Percentiles rank a stretch among this genome's conserved stretches.
These are phyloP conservation scores for Latrodectus geometricus DNA, from an alignment of 1,140 invertebrate species.

Conservation along the genomic window DNA sequence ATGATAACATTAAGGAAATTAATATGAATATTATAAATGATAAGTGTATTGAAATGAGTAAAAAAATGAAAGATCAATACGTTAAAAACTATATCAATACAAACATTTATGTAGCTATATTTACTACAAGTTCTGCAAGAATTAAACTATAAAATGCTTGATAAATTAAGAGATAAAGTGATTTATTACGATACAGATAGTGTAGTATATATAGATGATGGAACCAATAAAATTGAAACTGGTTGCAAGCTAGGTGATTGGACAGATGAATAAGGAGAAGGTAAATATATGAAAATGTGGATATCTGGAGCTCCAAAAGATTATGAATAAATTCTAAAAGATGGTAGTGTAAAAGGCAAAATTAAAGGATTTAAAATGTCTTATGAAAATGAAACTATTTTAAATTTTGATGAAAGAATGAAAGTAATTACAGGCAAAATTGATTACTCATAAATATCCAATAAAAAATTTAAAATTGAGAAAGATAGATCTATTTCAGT, in stretches of 20 bases:
- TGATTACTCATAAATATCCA: neutral
- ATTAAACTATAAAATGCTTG: too few species aligned
- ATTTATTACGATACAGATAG: too few species aligned
- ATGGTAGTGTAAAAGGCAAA: too few species aligned
- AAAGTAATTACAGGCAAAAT: conserved; percentile 2
- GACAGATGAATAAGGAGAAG: too few species aligned
- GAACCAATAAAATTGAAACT: too few species aligned
- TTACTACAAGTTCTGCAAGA: too few species aligned
- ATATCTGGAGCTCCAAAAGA: conserved; percentile 13
- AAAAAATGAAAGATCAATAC: conserved; percentile 33
- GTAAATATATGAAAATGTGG: conserved; percentile 8
- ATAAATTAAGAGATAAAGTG: too few species aligned
- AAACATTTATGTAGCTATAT: too few species aligned
- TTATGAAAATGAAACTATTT: neutral
- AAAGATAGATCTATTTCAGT: too few species aligned
- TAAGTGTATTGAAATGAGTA: conserved; percentile 20
- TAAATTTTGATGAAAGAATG: conserved; percentile 6
- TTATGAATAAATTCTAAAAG: conserved; percentile 19
- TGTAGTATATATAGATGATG: too few species aligned
- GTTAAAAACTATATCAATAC: conserved; percentile 10
- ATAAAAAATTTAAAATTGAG: too few species aligned
- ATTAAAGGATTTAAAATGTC: neutral
- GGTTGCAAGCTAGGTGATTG: too few species aligned
- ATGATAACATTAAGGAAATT: conserved; percentile 24
- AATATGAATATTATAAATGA: conserved; percentile 31